Base-by-base conservation (phyloP, 2,888 invertebrate species). In the Psococerastis gibbosa region DNA sequence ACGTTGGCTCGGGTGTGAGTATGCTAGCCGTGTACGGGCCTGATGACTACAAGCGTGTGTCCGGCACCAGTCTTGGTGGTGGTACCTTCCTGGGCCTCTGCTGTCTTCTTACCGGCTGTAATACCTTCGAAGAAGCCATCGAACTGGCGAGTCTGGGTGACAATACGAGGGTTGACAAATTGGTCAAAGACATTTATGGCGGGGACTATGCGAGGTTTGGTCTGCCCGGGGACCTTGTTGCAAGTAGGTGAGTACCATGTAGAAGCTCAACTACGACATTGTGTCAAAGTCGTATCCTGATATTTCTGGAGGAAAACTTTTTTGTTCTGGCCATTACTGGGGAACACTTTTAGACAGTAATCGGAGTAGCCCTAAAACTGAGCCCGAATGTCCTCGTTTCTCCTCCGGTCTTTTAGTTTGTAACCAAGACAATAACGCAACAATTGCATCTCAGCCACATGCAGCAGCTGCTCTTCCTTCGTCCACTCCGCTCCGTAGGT, bases 191-290 rank as follows among this genome's bases (percentile, higher is more conserved):
- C 58, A 97, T 97, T 53, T 97, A 98, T 60, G 97, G 97, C 0
- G 95, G 95, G 1, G 92, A 92, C 63, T 98, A 98, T 60, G 78
- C 78, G 44, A 71, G 83, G 50, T 95, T 97, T 60, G 82, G 82
- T 1, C 69, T 98, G 49, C 80, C 85, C 2, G 95, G 92, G 1
- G 88, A 94, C 60, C 68, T 92, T 41, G 95, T 98, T 3, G 97
- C 97, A 13, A 88, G 92, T 70, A 94, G 94, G 94, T 92, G 61
- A n/a, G n/a, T n/a, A n/a, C n/a, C n/a, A n/a, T n/a, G n/a, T n/a
- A n/a, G n/a, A n/a, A n/a, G n/a, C n/a, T n/a, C n/a, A n/a, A n/a
- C n/a, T n/a, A n/a, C n/a, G n/a, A n/a, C n/a, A n/a, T n/a, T n/a
- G n/a, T n/a, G n/a, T n/a, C n/a, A n/a, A n/a, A n/a, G n/a, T n/a